A percentile compares a stretch with the other conserved stretches of the same genome.
Conservation (phyloP, 2,888 invertebrate species). For the Epinotia brunnichana region DNA sequence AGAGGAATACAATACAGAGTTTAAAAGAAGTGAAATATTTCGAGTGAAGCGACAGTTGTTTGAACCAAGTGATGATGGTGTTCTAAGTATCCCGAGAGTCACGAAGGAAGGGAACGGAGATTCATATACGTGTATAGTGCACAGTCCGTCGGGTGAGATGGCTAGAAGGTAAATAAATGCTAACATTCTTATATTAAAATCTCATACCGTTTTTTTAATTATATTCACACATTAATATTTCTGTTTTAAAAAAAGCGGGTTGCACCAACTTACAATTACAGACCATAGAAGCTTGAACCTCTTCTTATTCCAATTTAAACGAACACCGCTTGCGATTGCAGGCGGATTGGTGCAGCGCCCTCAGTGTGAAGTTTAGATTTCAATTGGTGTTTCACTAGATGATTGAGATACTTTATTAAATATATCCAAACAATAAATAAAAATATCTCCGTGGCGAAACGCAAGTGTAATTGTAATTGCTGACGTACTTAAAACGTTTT, state of each 20-base stretch:
- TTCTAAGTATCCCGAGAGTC: constrained; percentile 84
- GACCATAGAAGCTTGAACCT: too few species aligned
- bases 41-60: constrained; percentile 60
- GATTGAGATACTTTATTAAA: not conserved
- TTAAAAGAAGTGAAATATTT: not conserved
- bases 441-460: too few species aligned
- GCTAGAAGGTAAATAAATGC: constrained; percentile 83
- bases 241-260: too few species aligned
- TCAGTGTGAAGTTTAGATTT: not conserved
- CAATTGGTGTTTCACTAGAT: not conserved
- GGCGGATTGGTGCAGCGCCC: too few species aligned
- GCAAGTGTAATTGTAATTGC: too few species aligned
- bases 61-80: constrained; percentile 79
- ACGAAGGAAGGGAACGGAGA: constrained; percentile 88
- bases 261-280: too few species aligned
- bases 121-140: constrained; percentile 91
- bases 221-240: too few species aligned
- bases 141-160: constrained; percentile 89
- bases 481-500: too few species aligned
- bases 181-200: not conserved
- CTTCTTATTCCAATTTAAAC: too few species aligned
- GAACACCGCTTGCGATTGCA: too few species aligned
- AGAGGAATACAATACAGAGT: not conserved
- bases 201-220: not conserved
- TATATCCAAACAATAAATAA: too few species aligned